These are phyloP conservation scores for Glandiceps talaboti DNA, from an alignment of 53 echinoderm and acorn worm genomes.

Conservation along the genomic window DNA sequence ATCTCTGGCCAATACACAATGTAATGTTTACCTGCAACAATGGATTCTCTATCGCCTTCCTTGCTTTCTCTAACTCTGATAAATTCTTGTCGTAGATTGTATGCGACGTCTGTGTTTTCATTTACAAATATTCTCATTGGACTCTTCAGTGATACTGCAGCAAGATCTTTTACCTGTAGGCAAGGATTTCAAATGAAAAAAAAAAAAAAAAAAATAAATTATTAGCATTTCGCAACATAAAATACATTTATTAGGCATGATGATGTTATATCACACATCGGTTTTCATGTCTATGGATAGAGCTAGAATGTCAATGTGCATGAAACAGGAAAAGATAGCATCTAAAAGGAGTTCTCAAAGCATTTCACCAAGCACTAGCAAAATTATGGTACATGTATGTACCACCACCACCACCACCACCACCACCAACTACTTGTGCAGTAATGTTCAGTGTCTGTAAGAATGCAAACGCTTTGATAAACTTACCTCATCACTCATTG, in stretches of 20 bases:
- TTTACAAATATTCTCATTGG: conserved; percentile 91
- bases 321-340: too few species aligned
- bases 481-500: conserved; percentile 92
- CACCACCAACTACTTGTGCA: not conserved
- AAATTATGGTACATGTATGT: not conserved
- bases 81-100: conserved; percentile 89
- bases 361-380: not conserved
- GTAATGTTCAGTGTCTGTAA: too few species aligned
- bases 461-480: too few species aligned
- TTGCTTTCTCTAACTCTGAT: conserved; percentile 60
- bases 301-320: too few species aligned
- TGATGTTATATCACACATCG: too few species aligned
- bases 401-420: not conserved
- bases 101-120: conserved; percentile 97
- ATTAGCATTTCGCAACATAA: too few species aligned
- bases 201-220: too few species aligned
- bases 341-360: not conserved
- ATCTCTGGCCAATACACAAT: too few species aligned
- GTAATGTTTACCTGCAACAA: conserved; percentile 76
- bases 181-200: not conserved
- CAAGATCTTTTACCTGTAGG: conserved; percentile 79
- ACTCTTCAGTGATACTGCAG: conserved; percentile 75
- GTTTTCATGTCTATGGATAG: too few species aligned
- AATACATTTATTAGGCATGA: too few species aligned
- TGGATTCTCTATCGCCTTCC: conserved; percentile 90